Evolutionary conservation across 2,113 vertebrate genomes (phyloP), one percentile per base, ranked within the genome.

Genomic region (Drymodes brunneopygia): DNA sequence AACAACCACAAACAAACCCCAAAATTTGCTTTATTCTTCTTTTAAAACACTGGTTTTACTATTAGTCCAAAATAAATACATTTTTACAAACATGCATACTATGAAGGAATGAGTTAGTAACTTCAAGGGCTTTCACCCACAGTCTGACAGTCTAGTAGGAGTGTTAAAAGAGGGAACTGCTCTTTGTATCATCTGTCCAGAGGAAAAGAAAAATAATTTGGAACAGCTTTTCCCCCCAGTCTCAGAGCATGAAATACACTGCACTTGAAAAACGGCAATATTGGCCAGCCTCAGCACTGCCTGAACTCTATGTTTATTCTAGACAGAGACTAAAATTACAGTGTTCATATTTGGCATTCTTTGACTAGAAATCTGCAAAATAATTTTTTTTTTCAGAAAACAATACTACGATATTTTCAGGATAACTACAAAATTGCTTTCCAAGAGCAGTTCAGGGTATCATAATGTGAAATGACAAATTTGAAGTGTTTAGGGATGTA

Each of bases 241-340:
- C 25, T 56, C 29, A 80, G 92, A 97, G 84, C 65, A 93, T 90
- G 95, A 96, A 97, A 96, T 94, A 95, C 9, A 95, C 69, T 65
- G 79, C 94, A 94, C 86, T 96, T 97, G 72, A 84, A 95, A 97
- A 97, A 97, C 66, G 54, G 92, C 90, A 94, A 75, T 87, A 97
- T 67, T 93, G 95, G 95, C 93, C 86, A 96, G 94, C 72, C 90
- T 95, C 90, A 97, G 92, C 95, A 92, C 94, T 95, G 95, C 95
- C 94, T 97, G 95, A 56, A 97, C 94, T 95, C 96, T 95, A 54
- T 93, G 94, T 96, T 97, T 98, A 97, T 96, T 97, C 95, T 95
- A 96, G 91, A 89, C 21, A 38, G 72, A 94, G 88, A 96, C 92
- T 96, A 95, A 94, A 91, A 96, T 96, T 96, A 96, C 90, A 95